Conservation (phyloP, 2,888 invertebrate genomes). For the Priocnemis perturbator region DNA sequence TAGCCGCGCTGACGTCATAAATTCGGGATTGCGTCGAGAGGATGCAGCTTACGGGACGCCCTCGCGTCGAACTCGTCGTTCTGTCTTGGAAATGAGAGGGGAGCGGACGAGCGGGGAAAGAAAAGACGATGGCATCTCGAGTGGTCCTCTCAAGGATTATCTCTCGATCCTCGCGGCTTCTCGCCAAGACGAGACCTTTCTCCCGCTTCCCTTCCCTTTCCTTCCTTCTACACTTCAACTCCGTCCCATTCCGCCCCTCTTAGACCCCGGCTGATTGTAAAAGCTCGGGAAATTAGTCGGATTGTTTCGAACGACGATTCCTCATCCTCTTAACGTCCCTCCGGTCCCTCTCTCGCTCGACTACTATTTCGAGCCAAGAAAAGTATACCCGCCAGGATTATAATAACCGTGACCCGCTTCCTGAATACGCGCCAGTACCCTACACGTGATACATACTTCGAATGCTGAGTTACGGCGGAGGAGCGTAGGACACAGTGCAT, state of each 20-base stretch:
- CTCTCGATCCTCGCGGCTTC: constrained; percentile 47
- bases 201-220: constrained; percentile 18
- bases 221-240: not conserved
- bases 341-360: too few species aligned
- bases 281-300: constrained; percentile 63
- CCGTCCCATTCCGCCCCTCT: constrained; percentile 1
- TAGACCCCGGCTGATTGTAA: constrained; percentile 49
- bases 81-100: constrained; percentile 12
- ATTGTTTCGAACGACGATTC: constrained; percentile 62
- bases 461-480: too few species aligned
- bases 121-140: constrained; percentile 45
- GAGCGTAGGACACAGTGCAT: too few species aligned
- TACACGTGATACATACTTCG: too few species aligned
- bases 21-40: not conserved
- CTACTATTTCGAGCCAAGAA: too few species aligned
- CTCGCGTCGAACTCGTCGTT: constrained; percentile 5
- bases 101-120: constrained; percentile 7
- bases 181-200: constrained; percentile 27
- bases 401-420: too few species aligned
- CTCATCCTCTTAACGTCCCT: constrained; percentile 58
- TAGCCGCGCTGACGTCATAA: constrained; percentile 3
- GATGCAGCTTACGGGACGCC: constrained; percentile 9
- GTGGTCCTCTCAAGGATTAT: constrained; percentile 48
- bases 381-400: too few species aligned
- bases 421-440: too few species aligned